A percentile compares a stretch with the other conserved stretches of the same genome.
phyloP scores from a whole-genome alignment of 2,113 vertebrate species.

The Xiphophorus hellerii region DNA sequence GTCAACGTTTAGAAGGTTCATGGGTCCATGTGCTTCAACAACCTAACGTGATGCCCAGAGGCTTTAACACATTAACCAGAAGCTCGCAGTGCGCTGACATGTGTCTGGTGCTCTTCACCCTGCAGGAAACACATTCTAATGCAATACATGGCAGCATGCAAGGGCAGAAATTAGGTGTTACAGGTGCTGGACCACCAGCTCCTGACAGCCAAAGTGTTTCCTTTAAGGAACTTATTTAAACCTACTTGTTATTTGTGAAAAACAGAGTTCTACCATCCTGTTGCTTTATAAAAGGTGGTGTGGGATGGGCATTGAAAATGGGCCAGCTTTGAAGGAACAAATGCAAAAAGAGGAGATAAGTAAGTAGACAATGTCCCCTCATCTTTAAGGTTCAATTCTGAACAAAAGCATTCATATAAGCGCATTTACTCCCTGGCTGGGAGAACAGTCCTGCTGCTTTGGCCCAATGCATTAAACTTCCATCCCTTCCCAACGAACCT shows the following conservation, averaged over 20 bases:
- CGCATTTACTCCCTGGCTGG: too few species aligned
- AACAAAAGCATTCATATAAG: not conserved
- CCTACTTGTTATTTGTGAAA: not conserved
- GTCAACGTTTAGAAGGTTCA: not conserved
- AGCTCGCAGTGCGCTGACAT: constrained; percentile 43
- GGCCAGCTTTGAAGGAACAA: too few species aligned
- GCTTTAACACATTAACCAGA: constrained; percentile 53
- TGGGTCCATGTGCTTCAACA: constrained; percentile 1
- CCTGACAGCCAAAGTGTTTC: not conserved
- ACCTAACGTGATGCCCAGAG: constrained; percentile 28
- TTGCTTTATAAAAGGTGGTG: too few species aligned
- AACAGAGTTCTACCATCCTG: not conserved
- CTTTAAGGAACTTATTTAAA: not conserved
- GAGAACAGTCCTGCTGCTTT: too few species aligned
- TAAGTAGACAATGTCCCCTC: not conserved
- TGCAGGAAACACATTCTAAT: constrained; percentile 1
- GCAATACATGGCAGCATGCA: constrained; percentile 10
- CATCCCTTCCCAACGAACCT: too few species aligned
- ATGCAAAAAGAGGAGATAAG: not conserved
- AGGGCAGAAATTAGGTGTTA: not conserved
- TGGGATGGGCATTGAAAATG: too few species aligned
- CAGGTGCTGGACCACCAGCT: not conserved
- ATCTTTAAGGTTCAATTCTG: not conserved
- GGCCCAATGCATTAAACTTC: too few species aligned
- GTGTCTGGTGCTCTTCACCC: constrained; percentile 39